These are phyloP conservation scores for Acanthurus lineatus DNA, from an alignment of 2,797 vertebrate species.

Conservation along the genomic window DNA sequence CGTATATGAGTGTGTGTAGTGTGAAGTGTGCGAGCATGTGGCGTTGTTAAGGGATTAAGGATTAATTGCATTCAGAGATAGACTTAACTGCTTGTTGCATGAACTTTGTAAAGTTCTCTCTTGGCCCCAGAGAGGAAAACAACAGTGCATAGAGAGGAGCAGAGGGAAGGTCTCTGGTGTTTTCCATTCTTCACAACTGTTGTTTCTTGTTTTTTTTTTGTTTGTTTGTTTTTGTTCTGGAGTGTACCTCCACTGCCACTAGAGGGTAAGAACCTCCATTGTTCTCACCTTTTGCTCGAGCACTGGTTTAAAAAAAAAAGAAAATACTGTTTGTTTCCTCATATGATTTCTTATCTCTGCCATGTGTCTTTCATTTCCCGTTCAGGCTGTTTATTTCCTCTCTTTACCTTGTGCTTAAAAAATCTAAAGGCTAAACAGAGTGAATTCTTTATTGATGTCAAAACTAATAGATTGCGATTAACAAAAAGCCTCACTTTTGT, in stretches of 20 bases:
- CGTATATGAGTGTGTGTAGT: neutral
- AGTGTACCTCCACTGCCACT: conserved; percentile 39
- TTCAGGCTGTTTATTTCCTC: conserved; percentile 11
- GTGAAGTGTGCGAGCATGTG: conserved; percentile 23
- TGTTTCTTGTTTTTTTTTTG: neutral
- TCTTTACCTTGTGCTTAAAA: neutral
- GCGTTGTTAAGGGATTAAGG: conserved; percentile 74
- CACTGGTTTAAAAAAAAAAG: conserved; percentile 14
- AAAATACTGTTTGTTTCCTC: neutral
- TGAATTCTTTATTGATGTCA: conserved; percentile 7
- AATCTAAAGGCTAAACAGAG: neutral
- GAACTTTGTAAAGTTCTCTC: conserved; percentile 78
- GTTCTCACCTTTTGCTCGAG: conserved; percentile 64
- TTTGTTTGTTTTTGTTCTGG: conserved; percentile 36
- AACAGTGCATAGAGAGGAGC: conserved; percentile 48
- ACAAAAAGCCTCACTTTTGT: neutral
- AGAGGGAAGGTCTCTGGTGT: conserved; percentile 46
- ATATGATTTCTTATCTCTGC: conserved; percentile 24
- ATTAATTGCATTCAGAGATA: conserved; percentile 83
- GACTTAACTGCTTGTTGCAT: conserved; percentile 75
- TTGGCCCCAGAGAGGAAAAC: conserved; percentile 67
- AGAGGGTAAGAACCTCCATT: conserved; percentile 71
- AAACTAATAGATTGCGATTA: neutral
- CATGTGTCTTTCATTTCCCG: conserved; percentile 23
- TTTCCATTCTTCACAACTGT: conserved; percentile 54